Conservation (phyloP, 2,113 vertebrate species). For the Cavia aperea region DNA sequence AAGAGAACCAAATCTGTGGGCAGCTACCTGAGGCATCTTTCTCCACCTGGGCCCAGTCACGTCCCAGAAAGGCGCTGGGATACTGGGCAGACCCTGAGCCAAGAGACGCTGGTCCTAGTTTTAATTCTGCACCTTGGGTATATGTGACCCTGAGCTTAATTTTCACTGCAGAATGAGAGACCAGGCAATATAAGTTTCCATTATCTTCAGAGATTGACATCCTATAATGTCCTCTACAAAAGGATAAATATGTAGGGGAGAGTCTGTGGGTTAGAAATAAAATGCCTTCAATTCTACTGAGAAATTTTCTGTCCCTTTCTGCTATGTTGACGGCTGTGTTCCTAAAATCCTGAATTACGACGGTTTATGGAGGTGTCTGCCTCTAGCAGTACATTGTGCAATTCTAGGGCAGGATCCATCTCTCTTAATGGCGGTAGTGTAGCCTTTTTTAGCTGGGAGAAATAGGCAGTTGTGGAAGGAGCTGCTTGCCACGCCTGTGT, state of each 20-base stretch:
- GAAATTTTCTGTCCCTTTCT: not conserved
- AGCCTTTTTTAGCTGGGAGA: not conserved
- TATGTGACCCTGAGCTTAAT: not conserved
- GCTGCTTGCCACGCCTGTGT: not conserved
- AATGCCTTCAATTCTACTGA: not conserved
- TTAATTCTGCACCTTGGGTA: not conserved
- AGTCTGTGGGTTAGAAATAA: not conserved
- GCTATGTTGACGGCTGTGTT: not conserved
- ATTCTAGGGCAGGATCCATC: not conserved
- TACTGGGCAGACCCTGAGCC: not conserved
- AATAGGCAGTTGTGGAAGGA: not conserved
- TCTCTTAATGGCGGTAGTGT: not conserved
- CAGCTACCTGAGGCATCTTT: not conserved
- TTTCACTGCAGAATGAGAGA: not conserved
- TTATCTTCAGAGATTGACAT: not conserved
- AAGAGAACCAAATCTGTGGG: not conserved
- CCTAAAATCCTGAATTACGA: not conserved
- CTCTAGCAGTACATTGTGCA: not conserved
- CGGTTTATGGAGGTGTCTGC: not conserved
- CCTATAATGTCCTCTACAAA: not conserved
- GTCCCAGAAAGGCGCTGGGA: too few species aligned
- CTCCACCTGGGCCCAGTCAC: not conserved
- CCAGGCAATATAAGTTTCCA: not conserved
- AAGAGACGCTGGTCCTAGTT: not conserved
- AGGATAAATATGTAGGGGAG: not conserved